Evolutionary conservation across 1,140 invertebrate species (phyloP).

Genomic region (Drosophila tani): DNA sequence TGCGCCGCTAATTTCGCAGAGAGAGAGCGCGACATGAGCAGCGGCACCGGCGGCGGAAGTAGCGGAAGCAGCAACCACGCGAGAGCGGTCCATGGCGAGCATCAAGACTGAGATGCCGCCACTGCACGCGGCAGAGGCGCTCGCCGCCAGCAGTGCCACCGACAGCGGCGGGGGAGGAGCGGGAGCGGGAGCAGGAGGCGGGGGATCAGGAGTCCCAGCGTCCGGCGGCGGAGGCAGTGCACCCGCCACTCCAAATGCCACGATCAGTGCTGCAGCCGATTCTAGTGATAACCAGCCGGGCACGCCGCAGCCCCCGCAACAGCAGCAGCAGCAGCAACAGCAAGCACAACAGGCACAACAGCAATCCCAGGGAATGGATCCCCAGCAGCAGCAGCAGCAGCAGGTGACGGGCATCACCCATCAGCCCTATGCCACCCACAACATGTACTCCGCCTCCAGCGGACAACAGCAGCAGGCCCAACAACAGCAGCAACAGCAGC

Average conservation of each 20-base stretch:
- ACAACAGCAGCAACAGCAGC: constrained; percentile 58
- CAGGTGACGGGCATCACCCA: constrained; percentile 76
- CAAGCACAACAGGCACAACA: constrained; percentile 58
- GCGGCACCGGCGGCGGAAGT: constrained; percentile 17
- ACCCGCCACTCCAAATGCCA: constrained; percentile 68
- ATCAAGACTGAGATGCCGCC: constrained; percentile 83
- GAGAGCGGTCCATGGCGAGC: constrained; percentile 72
- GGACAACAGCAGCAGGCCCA: constrained; percentile 67
- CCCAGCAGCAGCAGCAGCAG: constrained; percentile 50
- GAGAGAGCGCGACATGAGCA: constrained; percentile 25
- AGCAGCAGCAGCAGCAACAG: constrained; percentile 60
- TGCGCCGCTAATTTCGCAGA: constrained; percentile 33
- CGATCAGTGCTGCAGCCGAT: constrained; percentile 82
- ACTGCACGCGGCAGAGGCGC: constrained; percentile 80
- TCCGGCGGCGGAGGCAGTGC: constrained; percentile 51
- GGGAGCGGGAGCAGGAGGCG: constrained; percentile 26
- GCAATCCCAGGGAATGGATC: constrained; percentile 34
- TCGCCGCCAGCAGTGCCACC: constrained; percentile 53
- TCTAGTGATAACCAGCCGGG: constrained; percentile 84
- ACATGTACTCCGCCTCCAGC: constrained; percentile 55
- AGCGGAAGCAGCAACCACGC: constrained; percentile 20
- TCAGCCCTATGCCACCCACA: constrained; percentile 80
- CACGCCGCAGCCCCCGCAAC: constrained; percentile 75
- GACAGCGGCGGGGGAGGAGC: constrained; percentile 27
- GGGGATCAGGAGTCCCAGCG: constrained; percentile 11